Base-by-base conservation (phyloP, 2,888 invertebrate genomes). In the Rhingia rostrata region DNA sequence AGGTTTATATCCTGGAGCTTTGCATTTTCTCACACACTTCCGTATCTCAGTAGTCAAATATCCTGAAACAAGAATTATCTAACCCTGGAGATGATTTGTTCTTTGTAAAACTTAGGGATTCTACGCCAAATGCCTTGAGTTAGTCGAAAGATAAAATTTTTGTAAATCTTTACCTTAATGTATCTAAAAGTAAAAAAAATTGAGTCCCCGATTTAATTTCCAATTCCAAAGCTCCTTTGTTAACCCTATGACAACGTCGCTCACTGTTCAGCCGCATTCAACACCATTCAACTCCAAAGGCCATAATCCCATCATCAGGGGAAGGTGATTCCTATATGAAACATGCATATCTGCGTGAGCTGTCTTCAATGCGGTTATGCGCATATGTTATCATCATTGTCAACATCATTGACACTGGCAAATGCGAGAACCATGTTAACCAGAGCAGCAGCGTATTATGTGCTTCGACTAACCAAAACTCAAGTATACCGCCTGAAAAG, bases 371-470 rank as follows among this genome's bases (percentile, higher is more conserved):
- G 51, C 39, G n/a, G 54, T 56, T 64, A 2, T 58, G 64, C 9
- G 64, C 67, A 78, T 69, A 63, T 83, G 73, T 78, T 73, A 78
- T 56, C 83, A 51, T 72, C 72, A 78, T 70, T 78, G 77, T 78
- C 78, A 78, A 64, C 70, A 72, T 63, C 78, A 78, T 78, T 83
- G 83, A 78, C 78, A 78, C 77, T 61, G 67, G 60, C 45, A 75
- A 75, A 67, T 60, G 64, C 39, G 58, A 72, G 43, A 60, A 61
- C 35, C 51, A 60, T 72, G 70, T 72, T 58, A 72, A 72, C 51
- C 70, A 60, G 60, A 72, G 60, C 70, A 72, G 51, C 60, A 32
- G 41, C 41, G 60, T 70, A 60, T 37, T 70, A 73, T 67, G 67
- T 67, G 67, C 43, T 35, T 6, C 37, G 54, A 56, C 54, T 67